Base-by-base conservation (phyloP, 2,888 invertebrate species). In the Nineta flava region DNA sequence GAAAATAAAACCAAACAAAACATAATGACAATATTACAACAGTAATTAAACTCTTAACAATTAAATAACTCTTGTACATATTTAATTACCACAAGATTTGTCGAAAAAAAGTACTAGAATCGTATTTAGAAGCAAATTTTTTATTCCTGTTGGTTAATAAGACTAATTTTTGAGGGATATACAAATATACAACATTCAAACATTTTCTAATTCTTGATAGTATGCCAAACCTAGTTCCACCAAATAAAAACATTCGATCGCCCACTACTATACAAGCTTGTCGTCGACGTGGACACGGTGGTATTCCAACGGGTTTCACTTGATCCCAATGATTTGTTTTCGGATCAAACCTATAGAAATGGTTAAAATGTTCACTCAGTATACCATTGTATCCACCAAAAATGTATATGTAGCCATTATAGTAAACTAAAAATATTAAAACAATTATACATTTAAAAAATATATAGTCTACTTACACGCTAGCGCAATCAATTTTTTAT, bases 381-480 rank as follows among this genome's bases (percentile, higher is more conserved):
- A 80, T 69, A 9, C 87, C 86, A 67, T 92, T 88, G 62, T 81
- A 93, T 26, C 94, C 94, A 47, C 93, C 94, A 69, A 94, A 93
- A 53, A 93, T 79, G 62, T 86, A 92, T 71, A 94, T 79, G 58
- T 77, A 73, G 17, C 76, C 78, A 55, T 82, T 75, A 62, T 86
- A 78, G 6, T 82, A 69, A 79, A 91, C 90, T 90, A 67, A 51
- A 79, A 77, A 54, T 55, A 55, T 53, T 42, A 32, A 35, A 32
- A 44, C 15, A 13, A 15, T 17, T 10, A n/a, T 38, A 42, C 15
- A 38, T 34, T 10, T 47, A 32, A 48, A 35, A 19, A 46, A 38
- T 26, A 32, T 31, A 5, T 43, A 45, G 16, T 26, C 17, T 31
- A 17, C 16, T 35, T 40, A 31, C 16, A 35, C 10, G 9, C 42